Evolutionary conservation across 2,113 vertebrate species (phyloP).

Genomic region (Platichthys stellatus): DNA sequence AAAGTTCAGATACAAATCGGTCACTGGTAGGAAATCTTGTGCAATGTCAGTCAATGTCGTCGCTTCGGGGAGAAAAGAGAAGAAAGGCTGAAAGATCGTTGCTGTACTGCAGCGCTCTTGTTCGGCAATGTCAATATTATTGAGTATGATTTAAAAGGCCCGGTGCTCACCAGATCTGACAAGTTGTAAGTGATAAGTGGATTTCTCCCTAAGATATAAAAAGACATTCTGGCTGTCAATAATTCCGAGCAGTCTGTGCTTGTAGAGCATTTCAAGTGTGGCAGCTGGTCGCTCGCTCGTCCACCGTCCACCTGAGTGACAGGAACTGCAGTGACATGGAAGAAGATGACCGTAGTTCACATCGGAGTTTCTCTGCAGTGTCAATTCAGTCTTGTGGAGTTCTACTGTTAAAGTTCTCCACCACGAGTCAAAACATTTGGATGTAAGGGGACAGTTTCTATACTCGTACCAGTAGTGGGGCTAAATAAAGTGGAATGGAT

Average conservation of each 20-base stretch:
- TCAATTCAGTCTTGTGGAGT: too few relatives aligned
- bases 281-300: not conserved
- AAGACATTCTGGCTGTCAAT: conserved; percentile 19
- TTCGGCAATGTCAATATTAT: conserved; percentile 27
- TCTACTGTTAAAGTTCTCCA: not conserved
- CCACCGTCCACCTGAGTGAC: not conserved
- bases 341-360: not conserved
- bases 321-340: not conserved
- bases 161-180: conserved; percentile 36
- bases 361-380: not conserved
- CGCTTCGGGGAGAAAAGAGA: conserved; percentile 11
- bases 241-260: conserved; percentile 44
- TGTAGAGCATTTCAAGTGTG: not conserved
- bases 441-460: not conserved
- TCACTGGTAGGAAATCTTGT: not conserved
- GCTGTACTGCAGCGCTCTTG: conserved; percentile 6
- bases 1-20: not conserved
- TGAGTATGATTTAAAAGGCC: conserved; percentile 32
- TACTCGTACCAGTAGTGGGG: not conserved
- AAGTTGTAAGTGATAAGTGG: conserved; percentile 41
- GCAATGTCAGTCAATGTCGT: conserved; percentile 6
- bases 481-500: too few relatives aligned
- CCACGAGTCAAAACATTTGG: not conserved
- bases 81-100: conserved; percentile 1
- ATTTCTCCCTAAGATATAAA: conserved; percentile 49